Evolutionary conservation across 2,113 vertebrate species (phyloP).

Genomic region (Acanthisitta chloris): DNA sequence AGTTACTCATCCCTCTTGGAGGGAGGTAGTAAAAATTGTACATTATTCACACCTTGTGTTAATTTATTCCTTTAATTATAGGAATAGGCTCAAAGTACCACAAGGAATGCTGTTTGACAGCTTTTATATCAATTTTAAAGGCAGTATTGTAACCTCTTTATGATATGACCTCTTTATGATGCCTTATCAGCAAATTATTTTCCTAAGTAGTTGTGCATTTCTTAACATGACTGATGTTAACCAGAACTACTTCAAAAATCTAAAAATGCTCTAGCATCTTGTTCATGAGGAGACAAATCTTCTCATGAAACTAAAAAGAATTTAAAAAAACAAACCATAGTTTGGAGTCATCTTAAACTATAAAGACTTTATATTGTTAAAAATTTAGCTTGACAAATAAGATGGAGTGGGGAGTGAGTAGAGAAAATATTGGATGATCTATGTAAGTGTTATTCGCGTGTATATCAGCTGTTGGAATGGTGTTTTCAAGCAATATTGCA

Average conservation of each 20-base stretch:
- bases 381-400: not conserved
- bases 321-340: rapidly evolving
- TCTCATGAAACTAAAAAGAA: not conserved
- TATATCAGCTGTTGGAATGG: not conserved
- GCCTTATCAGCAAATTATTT: not conserved
- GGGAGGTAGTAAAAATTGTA: not conserved
- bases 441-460: not conserved
- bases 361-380: not conserved
- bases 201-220: not conserved
- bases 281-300: not conserved
- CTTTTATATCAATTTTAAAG: not conserved
- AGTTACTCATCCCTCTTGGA: not conserved
- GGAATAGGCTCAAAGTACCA: not conserved
- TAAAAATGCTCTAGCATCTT: not conserved
- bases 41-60: not conserved
- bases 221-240: not conserved
- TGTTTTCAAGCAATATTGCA: not conserved
- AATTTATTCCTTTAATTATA: not conserved
- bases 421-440: not conserved
- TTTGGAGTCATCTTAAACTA: not conserved
- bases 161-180: not conserved
- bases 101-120: not conserved
- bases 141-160: not conserved
- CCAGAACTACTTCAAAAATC: not conserved
- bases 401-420: rapidly evolving